Percentiles rank a stretch among this genome's conserved stretches.
Evolutionary conservation across 2,113 vertebrate species (phyloP).

Genomic region (Oenanthe melanoleuca): DNA sequence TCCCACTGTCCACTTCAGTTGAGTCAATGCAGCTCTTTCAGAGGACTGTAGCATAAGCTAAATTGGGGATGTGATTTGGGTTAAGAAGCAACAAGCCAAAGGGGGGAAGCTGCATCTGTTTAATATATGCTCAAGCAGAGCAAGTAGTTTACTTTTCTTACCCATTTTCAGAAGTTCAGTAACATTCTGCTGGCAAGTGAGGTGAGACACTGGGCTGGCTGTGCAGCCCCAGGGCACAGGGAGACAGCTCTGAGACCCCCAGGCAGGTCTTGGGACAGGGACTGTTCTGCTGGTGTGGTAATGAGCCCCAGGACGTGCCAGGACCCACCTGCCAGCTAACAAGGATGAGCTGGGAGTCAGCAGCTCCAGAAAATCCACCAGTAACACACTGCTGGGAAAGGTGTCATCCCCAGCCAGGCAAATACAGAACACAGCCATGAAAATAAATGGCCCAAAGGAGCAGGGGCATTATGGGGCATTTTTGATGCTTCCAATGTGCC

Average conservation of each 20-base stretch:
- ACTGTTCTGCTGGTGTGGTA: background rate
- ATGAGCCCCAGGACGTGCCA: background rate
- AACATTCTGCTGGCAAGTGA: background rate
- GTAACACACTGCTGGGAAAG: background rate
- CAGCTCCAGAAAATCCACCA: background rate
- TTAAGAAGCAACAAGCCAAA: background rate
- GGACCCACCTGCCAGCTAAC: background rate
- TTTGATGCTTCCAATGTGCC: background rate
- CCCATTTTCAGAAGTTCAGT: background rate
- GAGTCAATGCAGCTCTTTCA: background rate
- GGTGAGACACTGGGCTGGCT: fast-evolving
- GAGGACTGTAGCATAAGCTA: background rate
- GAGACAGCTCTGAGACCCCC: background rate
- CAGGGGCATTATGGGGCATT: background rate
- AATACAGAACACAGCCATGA: background rate
- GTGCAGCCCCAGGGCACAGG: background rate
- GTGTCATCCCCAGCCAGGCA: background rate
- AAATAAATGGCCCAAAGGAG: background rate
- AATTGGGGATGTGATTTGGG: background rate
- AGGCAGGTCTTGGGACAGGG: background rate
- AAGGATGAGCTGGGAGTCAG: background rate
- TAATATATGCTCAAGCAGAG: background rate
- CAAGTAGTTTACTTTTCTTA: background rate
- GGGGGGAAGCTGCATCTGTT: background rate
- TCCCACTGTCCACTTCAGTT: background rate